Percentiles rank a stretch among this genome's conserved stretches.
These are phyloP conservation scores for Glandiceps talaboti DNA, from an alignment of 53 echinoderm and acorn worm species.

Conservation along the genomic window DNA sequence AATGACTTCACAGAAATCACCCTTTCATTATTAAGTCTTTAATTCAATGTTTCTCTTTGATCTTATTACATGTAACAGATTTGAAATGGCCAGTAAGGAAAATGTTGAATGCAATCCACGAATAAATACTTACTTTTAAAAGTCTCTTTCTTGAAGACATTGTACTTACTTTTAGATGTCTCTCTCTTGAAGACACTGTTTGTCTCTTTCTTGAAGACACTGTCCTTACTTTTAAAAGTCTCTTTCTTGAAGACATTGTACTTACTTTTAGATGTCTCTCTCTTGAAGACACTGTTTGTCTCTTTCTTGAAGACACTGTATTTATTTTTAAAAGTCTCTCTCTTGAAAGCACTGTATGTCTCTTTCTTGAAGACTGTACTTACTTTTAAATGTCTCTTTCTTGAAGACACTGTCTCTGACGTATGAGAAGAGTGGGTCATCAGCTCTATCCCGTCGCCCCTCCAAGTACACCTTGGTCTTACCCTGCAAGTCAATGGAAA, in stretches of 20 bases:
- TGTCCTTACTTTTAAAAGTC: slow-evolving; percentile 64
- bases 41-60: no score
- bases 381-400: slow-evolving; percentile 73
- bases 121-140: slow-evolving; percentile 73
- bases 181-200: slow-evolving; percentile 43
- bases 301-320: no score
- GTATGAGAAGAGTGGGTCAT: slow-evolving; percentile 47
- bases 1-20: no score
- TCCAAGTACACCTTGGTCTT: slow-evolving; percentile 60
- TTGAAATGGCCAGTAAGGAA: no score
- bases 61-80: no score
- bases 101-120: no score
- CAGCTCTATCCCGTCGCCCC: slow-evolving; percentile 54
- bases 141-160: slow-evolving; percentile 40
- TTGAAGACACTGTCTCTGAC: slow-evolving; percentile 47
- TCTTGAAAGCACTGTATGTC: no score
- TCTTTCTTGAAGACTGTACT: slow-evolving; percentile 6
- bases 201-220: no score
- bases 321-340: no score
- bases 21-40: no score
- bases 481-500: slow-evolving; percentile 72
- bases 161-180: slow-evolving; percentile 65
- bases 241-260: slow-evolving; percentile 26
- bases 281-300: slow-evolving; percentile 39
- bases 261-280: slow-evolving; percentile 77